These are phyloP conservation scores for Ciconia stormi DNA, from an alignment of 2,113 vertebrate genomes.

Conservation along the genomic window DNA sequence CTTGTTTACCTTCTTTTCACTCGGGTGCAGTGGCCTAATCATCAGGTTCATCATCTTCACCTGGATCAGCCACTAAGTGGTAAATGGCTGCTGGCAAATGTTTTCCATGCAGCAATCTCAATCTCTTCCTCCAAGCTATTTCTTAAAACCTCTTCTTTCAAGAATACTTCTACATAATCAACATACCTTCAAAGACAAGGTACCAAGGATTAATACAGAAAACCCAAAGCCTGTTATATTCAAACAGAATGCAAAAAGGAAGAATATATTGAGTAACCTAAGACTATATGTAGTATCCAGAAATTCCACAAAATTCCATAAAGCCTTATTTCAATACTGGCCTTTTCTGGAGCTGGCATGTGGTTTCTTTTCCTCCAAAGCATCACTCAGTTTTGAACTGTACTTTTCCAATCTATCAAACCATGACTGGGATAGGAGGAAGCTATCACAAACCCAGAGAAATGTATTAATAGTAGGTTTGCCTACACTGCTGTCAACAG, in stretches of 20 bases:
- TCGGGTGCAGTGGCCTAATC: neutral
- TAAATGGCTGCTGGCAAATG: neutral
- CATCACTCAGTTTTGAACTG: neutral
- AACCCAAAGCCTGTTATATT: neutral
- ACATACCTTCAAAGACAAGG: neutral
- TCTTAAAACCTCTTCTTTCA: neutral
- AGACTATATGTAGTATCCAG: neutral
- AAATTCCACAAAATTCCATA: neutral
- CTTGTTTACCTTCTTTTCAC: neutral
- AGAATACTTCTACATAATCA: neutral
- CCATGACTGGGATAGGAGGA: neutral
- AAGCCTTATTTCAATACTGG: neutral
- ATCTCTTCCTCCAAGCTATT: neutral
- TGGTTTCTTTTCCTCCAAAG: neutral
- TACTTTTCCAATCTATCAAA: neutral
- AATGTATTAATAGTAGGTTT: neutral
- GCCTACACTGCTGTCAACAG: neutral
- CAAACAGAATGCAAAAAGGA: neutral
- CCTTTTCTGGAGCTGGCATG: neutral
- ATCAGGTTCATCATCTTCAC: neutral
- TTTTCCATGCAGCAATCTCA: neutral
- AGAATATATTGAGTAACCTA: neutral
- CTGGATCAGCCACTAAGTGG: neutral
- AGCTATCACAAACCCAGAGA: neutral
- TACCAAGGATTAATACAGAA: neutral